Conservation (phyloP, 2,113 vertebrate species). For the Poeciliopsis prolifica region DNA sequence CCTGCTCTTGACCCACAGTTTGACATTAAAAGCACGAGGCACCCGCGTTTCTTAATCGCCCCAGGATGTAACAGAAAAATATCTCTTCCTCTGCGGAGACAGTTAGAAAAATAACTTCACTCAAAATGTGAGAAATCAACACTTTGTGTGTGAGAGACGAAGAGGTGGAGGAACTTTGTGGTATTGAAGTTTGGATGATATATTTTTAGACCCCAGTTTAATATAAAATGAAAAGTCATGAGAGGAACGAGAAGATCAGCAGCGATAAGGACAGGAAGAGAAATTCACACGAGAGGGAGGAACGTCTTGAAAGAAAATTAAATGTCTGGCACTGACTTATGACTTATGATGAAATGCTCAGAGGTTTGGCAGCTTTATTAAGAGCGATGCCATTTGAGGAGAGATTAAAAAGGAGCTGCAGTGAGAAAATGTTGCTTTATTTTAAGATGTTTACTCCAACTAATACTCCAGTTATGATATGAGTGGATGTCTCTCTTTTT, state of each 20-base stretch:
- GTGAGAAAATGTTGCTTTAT: not conserved
- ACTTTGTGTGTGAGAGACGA: not conserved
- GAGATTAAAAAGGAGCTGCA: not conserved
- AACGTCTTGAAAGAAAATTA: conserved; percentile 32
- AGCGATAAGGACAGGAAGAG: not conserved
- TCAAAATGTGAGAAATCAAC: not conserved
- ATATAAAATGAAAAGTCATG: not conserved
- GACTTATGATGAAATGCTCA: conserved; percentile 6
- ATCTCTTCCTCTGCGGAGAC: not conserved
- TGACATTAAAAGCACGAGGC: conserved; percentile 1
- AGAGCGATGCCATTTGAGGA: conserved; percentile 22
- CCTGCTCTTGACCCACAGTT: not conserved
- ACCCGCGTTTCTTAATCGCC: not conserved
- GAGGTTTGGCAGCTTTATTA: conserved; percentile 35
- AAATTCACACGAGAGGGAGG: conserved; percentile 5
- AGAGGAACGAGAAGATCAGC: conserved; percentile 12
- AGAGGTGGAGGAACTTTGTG: not conserved
- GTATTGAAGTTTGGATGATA: not conserved
- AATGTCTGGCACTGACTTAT: conserved; percentile 37
- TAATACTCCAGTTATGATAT: conserved; percentile 11
- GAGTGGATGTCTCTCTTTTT: not conserved
- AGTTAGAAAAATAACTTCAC: not conserved
- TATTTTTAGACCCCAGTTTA: not conserved
- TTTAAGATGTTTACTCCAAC: conserved; percentile 15
- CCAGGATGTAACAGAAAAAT: not conserved